phyloP scores from a whole-genome alignment of 1,140 invertebrate species.

The Nymphalis io region DNA sequence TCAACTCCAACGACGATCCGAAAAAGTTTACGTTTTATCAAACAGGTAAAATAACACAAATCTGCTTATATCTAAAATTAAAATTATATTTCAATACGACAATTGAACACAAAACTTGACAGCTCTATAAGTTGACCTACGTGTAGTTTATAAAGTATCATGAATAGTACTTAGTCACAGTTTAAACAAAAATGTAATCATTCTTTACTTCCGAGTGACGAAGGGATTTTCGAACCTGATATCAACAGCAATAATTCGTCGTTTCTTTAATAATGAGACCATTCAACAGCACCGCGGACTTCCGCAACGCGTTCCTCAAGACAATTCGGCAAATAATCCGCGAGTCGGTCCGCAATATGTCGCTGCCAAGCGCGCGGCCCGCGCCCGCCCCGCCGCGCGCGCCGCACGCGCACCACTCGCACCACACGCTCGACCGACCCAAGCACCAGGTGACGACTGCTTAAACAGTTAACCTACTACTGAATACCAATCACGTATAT shows the following conservation, averaged over 20 bases:
- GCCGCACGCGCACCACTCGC: constrained; percentile 82
- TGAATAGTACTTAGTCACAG: no score
- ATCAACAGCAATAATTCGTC: no score
- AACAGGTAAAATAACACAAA: constrained; percentile 86
- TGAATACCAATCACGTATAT: no score
- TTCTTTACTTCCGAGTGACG: no score
- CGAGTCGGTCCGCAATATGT: constrained; percentile 97
- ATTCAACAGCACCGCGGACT: constrained; percentile 90
- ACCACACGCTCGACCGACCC: constrained; percentile 77
- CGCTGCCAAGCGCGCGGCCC: constrained; percentile 89
- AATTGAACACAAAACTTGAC: no score
- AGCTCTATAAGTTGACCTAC: no score
- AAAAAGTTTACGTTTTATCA: constrained; percentile 97
- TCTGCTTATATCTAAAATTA: not conserved
- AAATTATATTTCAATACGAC: no score
- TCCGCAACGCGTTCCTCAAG: constrained; percentile 97
- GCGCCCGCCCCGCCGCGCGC: constrained; percentile 73
- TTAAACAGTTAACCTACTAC: not conserved
- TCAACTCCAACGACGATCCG: constrained; percentile 94
- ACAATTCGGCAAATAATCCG: constrained; percentile 98
- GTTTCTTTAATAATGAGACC: not conserved
- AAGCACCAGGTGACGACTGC: constrained; percentile 76
- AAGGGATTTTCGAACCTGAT: no score
- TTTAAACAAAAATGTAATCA: no score
- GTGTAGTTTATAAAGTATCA: no score